Evolutionary conservation across 1,140 invertebrate genomes (phyloP), one percentile per base, ranked within the genome.

Genomic region (Pseudomyrmex concolor): DNA sequence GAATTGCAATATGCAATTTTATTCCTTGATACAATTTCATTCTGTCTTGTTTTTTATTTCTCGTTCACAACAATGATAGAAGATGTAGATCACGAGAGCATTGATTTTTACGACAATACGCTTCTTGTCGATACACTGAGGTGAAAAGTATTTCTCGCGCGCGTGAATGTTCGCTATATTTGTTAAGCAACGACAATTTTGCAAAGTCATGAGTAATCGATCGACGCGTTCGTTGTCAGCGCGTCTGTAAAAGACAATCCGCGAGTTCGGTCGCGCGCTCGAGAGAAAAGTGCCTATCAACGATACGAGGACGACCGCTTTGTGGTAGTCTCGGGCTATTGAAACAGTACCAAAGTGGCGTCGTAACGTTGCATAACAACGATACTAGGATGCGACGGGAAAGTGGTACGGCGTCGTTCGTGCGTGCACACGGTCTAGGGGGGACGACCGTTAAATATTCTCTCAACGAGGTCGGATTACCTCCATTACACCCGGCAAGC

Each of bases 401-500:
- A 88, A 88, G 87, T 88, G 72, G 87, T 77, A 83, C 87, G 87
- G 77, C 87, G 64, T 83, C 86, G 87, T 87, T 84, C 50, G 62
- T 48, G 54, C 45, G 50, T 68, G 64, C 51, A 17, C 66, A 66
- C 64, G 76, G 19, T 15, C 54, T 22, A 43, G 66, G 66, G 55
- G 19, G 77, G 68, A 57, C 72, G 66, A 64, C 86, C 71, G 83
- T 88, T 88, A 88, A 88, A 88, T 88, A 88, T 88, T 88, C 86
- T 88, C 87, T 88, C 87, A 88, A 88, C 87, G 87, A 88, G 87
- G 87, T 88, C 86, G 87, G 83, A 88, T 88, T 88, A 88, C 87
- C 66, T 88, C 86, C 76, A 88, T 88, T 88, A 87, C 76, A 84
- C 45, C 55, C 84, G 80, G 83, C 76, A 85, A 88, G 78, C 86